Evolutionary conservation across 1,140 invertebrate species (phyloP), one percentile per base, ranked within the genome.

Genomic region (Drosophila lacertosa): DNA sequence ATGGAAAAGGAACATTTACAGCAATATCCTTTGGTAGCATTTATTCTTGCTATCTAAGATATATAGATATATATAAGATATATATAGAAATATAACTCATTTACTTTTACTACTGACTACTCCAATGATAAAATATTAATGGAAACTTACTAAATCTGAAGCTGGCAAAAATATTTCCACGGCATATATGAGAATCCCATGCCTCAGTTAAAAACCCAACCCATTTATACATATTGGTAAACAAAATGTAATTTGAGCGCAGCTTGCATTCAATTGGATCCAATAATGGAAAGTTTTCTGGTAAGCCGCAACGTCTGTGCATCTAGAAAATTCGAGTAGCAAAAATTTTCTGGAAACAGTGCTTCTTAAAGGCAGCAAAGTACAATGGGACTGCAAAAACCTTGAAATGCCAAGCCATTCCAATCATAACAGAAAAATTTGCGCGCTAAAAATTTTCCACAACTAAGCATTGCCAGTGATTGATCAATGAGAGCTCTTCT

Each of bases 281-380:
- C 64, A 73, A 73, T 63, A 67, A 53, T 69, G 81, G 80, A 84
- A 86, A 86, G 77, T 86, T 81, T 76, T 40, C 26, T 47, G 50
- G 64, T 59, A 37, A n/a, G 33, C 57, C 35, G 33, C 33, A 20
- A 15, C 15, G 50, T 13, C 24, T 1, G 15, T 42, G 48, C 32
- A 53, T 60, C 62, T 76, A 51, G 77, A 79, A 75, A 55, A 66
- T 71, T 74, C 70, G 37, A 33, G 29, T 4, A 74, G 70, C 51
- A 20, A n/a, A 33, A 39, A 26, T 64, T 40, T 35, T 3, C 54
- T 54, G 40, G 33, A 42, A 64, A 64, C 32, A 32, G 48, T n/a
- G 64, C 33, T 57, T 50, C 13, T 42, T 39, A 24, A 20, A 44
- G 13, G 20, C 26, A 9, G 26, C 9, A 26, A 32, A n/a, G 42